These are phyloP conservation scores for Camptogramma bilineatum DNA, from an alignment of 2,888 invertebrate species.

Conservation along the genomic window DNA sequence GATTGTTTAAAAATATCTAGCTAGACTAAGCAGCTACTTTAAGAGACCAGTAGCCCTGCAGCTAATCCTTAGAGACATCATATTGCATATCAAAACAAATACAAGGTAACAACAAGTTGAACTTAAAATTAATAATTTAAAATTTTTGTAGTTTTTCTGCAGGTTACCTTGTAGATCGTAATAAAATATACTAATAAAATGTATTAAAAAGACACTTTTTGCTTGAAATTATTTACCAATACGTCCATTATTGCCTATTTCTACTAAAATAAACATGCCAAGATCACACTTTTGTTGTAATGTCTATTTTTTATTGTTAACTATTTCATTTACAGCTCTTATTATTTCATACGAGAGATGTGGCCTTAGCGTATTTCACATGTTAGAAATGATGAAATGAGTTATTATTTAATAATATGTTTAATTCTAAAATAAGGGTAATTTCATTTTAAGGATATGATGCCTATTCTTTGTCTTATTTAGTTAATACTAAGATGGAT, in stretches of 20 bases:
- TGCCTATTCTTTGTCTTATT: slow-evolving; percentile 13
- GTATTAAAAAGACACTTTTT: not conserved
- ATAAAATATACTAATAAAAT: too few species aligned
- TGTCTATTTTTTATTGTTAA: not conserved
- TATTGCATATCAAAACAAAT: slow-evolving; percentile 28
- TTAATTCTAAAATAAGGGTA: not conserved
- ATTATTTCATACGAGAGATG: not conserved
- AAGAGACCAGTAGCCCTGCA: slow-evolving; percentile 12
- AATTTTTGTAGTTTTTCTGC: not conserved
- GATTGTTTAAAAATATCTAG: slow-evolving; percentile 5
- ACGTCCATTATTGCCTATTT: not conserved
- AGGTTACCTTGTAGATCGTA: not conserved
- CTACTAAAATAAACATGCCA: not conserved
- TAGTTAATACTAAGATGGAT: slow-evolving; percentile 7
- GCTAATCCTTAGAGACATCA: slow-evolving; percentile 11
- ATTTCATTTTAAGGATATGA: not conserved
- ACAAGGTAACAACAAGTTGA: slow-evolving; percentile 14
- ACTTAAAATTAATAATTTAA: slow-evolving; percentile 6
- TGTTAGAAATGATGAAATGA: too few species aligned
- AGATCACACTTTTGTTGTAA: not conserved
- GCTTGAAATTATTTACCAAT: not conserved
- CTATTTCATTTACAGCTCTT: not conserved
- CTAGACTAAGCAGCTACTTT: slow-evolving; percentile 21
- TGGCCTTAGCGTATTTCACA: not conserved
- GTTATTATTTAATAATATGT: not conserved